Conservation (phyloP, 2,113 vertebrate genomes). For the cat (Felis catus) region DNA sequence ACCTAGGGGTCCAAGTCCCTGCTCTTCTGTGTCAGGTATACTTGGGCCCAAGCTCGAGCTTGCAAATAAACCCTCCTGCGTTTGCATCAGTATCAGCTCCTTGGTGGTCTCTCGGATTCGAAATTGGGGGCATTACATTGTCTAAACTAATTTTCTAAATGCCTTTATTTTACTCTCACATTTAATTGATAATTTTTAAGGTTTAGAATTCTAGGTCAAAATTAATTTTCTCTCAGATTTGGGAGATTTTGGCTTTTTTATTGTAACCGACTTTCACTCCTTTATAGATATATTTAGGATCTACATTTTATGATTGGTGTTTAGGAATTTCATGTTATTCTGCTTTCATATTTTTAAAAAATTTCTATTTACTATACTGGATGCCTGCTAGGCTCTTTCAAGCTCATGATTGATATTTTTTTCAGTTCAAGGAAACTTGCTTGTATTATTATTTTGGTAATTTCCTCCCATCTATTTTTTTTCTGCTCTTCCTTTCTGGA, state of each 20-base stretch:
- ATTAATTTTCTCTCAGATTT: not conserved
- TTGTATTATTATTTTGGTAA: conserved; percentile 6
- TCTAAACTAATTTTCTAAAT: not conserved
- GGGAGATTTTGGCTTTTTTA: not conserved
- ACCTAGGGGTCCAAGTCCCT: too few relatives aligned
- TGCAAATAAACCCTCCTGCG: too few relatives aligned
- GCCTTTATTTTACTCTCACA: not conserved
- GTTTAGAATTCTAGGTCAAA: not conserved
- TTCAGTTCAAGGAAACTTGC: not conserved
- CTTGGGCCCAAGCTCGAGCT: too few relatives aligned
- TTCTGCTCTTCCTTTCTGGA: conserved; percentile 1
- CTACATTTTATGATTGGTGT: not conserved
- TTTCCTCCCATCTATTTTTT: not conserved
- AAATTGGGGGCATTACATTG: not conserved
- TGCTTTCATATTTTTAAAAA: not conserved
- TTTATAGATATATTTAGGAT: not conserved
- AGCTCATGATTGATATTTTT: conserved; percentile 5
- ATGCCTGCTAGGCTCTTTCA: not conserved
- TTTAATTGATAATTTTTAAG: conserved; percentile 6
- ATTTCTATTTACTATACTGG: not conserved
- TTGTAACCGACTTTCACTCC: not conserved
- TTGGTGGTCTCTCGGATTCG: too few relatives aligned
- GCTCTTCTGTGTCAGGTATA: too few relatives aligned
- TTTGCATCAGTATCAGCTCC: too few relatives aligned
- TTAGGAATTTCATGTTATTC: conserved; percentile 33